Evolutionary conservation across 2,797 vertebrate species (phyloP), one percentile per base, ranked within the genome.

Genomic region (Spinus olivaceus): DNA sequence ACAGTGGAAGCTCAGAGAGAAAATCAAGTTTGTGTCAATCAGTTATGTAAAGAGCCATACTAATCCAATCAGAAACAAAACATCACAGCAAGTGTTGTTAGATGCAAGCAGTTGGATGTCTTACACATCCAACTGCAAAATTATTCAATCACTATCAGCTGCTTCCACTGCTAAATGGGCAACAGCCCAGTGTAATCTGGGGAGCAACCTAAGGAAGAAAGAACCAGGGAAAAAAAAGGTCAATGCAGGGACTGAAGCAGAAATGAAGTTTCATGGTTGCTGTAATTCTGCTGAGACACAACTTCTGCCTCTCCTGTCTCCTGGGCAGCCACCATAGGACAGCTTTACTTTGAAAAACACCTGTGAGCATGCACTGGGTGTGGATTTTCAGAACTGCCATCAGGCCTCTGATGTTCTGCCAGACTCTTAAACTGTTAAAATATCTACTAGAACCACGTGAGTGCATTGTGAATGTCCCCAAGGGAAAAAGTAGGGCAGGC

Each of bases 81-180:
- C 57, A 80, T 21, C 32, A 6, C 72, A 73, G 66, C 89, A 71
- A 90, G 70, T n/a, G 46, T 54, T 86, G 61, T n/a, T n/a, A 20
- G 53, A 54, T 54, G 32, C 53, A n/a, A 54, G 53, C 53, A 54
- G 53, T 54, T 54, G 53, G 53, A 33, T 33, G 32, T 54, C 78
- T 94, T 81, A 88, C 70, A 92, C 70, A 86, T 79, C 70, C 70
- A 88, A 66, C 71, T 72, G 81, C 84, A 87, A 87, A 94, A 89
- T 74, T 46, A 79, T 50, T 85, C 86, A 79, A 4, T 86, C 70
- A 28, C 35, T 46, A 57, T 90, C 89, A 90, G 81, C 81, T 88
- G 86, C 66, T 85, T 81, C 89, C 89, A 44, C 39, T 91, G 81
- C 51, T 92, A 72, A 74, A 32, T 51, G 51, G 56, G 84, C 67